phyloP scores from a whole-genome alignment of 1,140 invertebrate species.

The Drosophila azteca region DNA sequence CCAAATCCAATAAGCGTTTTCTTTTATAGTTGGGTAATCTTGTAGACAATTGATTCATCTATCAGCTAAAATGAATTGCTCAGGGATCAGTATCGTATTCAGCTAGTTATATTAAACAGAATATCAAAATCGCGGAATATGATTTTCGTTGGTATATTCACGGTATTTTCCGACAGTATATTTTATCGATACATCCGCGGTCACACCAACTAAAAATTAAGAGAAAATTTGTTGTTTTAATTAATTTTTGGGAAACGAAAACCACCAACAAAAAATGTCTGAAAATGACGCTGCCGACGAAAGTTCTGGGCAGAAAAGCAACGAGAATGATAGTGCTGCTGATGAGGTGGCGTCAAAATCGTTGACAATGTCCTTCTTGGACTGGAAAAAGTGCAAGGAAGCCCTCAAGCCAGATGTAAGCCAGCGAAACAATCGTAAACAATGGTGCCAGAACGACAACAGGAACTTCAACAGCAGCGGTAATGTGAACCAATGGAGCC shows the following conservation, averaged over 20 bases:
- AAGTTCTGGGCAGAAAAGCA: not conserved
- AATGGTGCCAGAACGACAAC: constrained; percentile 27
- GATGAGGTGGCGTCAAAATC: constrained; percentile 22
- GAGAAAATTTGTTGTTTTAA: not conserved
- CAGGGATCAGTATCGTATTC: no score
- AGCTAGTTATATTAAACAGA: no score
- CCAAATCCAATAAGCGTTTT: no score
- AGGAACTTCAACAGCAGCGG: constrained; percentile 4
- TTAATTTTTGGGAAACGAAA: not conserved
- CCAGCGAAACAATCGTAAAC: constrained; percentile 28
- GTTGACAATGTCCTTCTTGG: constrained; percentile 66
- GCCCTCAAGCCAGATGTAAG: constrained; percentile 38
- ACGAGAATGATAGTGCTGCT: not conserved
- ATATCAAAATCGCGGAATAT: no score
- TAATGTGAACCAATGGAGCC: constrained; percentile 11
- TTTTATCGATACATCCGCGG: no score
- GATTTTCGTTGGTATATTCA: no score
- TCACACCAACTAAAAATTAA: not conserved
- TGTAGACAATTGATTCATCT: no score
- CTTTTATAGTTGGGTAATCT: no score
- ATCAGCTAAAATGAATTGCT: no score
- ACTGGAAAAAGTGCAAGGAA: constrained; percentile 73
- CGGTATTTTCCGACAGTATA: no score
- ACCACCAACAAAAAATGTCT: constrained; percentile 18
- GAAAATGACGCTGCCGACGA: constrained; percentile 18